These are phyloP conservation scores for Microctonus hyperodae DNA, from an alignment of 2,888 invertebrate species.

Conservation along the genomic window DNA sequence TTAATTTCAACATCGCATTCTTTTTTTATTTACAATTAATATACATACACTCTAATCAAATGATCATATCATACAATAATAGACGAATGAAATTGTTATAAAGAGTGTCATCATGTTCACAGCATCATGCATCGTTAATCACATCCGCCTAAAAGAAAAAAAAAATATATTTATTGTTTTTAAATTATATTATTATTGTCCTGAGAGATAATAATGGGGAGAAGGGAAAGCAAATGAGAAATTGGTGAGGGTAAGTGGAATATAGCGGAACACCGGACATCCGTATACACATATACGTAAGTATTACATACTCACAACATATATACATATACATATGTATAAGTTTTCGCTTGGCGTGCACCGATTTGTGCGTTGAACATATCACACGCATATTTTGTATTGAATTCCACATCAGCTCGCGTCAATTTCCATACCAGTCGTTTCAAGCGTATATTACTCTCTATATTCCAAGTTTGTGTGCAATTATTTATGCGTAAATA, in stretches of 20 bases:
- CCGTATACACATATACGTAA: slow-evolving; percentile 45
- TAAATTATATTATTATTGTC: not conserved
- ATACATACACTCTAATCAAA: not conserved
- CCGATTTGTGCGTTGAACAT: not conserved
- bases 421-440: not conserved
- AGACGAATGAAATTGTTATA: not conserved
- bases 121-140: slow-evolving; percentile 9
- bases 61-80: no score
- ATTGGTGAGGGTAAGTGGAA: slow-evolving; percentile 40
- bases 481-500: no score
- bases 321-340: not conserved
- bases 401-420: not conserved
- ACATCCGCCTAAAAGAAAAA: slow-evolving; percentile 4
- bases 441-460: not conserved
- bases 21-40: no score
- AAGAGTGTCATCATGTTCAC: not conserved
- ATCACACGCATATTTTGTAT: not conserved
- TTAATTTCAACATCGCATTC: no score
- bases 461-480: slow-evolving; percentile 3
- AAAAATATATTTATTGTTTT: not conserved
- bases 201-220: not conserved
- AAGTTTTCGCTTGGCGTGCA: not conserved
- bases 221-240: slow-evolving; percentile 25
- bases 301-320: not conserved
- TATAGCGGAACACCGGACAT: slow-evolving; percentile 60